Percentiles rank a stretch among this genome's conserved stretches.
Evolutionary conservation across 2,888 invertebrate genomes (phyloP).

Genomic region (Therioaphis trifolii): DNA sequence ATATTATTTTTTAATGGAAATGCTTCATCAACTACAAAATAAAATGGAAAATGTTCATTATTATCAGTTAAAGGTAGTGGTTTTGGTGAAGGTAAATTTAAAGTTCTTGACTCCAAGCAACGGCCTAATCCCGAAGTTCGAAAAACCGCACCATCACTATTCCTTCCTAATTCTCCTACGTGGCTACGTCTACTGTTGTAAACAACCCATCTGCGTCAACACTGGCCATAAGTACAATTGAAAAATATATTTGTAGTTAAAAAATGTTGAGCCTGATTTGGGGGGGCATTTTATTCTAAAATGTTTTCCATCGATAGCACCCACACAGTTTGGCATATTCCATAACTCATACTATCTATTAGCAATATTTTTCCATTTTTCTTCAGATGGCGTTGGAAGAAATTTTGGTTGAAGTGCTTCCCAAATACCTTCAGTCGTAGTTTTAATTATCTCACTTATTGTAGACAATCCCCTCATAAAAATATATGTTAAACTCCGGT

Average conservation of each 20-base stretch:
- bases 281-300: background rate
- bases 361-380: slow-evolving; percentile 8
- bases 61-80: too few relatives aligned
- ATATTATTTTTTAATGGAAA: background rate
- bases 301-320: slow-evolving; percentile 1
- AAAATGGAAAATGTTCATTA: background rate
- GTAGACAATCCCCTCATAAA: slow-evolving; percentile 9
- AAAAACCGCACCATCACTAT: background rate
- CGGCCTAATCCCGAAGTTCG: background rate
- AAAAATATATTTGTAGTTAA: background rate
- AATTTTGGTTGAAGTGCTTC: background rate
- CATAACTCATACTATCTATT: slow-evolving; percentile 3
- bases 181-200: too few relatives aligned
- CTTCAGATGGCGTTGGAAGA: background rate
- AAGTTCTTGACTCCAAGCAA: too few relatives aligned
- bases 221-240: too few relatives aligned
- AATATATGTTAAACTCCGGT: background rate
- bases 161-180: too few relatives aligned
- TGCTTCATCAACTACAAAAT: slow-evolving; percentile 12
- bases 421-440: background rate
- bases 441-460: slow-evolving; percentile 5
- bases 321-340: slow-evolving; percentile 3
- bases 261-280: slow-evolving; percentile 2
- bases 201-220: too few relatives aligned
- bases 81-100: too few relatives aligned